phyloP scores from a whole-genome alignment of 2,888 invertebrate genomes.

The Frankliniella fusca region DNA sequence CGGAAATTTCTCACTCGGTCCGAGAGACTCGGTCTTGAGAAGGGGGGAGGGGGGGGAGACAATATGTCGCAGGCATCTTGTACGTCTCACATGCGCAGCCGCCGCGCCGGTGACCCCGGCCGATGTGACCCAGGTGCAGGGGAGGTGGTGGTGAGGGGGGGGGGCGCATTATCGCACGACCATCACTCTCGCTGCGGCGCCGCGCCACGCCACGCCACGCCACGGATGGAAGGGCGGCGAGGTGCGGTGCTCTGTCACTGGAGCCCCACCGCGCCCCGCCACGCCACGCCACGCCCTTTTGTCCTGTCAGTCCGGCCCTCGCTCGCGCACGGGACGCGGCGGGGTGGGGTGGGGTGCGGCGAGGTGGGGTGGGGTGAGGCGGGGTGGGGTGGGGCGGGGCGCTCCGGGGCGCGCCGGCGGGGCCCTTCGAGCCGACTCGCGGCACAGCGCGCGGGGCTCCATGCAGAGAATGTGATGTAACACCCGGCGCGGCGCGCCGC shows the following conservation, averaged over 20 bases:
- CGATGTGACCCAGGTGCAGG: not conserved
- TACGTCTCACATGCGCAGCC: no score
- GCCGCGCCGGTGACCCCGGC: not conserved
- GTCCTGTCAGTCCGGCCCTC: slow-evolving; percentile 10
- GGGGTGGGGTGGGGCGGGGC: not conserved
- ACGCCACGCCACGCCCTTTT: not conserved
- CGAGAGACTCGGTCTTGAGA: no score
- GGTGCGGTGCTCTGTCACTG: not conserved
- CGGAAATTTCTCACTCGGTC: no score
- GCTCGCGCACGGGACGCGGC: not conserved
- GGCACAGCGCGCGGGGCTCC: no score
- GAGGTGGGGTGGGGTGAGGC: not conserved
- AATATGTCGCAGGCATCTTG: no score
- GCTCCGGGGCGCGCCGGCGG: not conserved
- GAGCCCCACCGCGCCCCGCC: not conserved
- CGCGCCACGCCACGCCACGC: no score
- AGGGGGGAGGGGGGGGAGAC: no score
- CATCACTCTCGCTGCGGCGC: not conserved
- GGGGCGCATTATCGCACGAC: not conserved
- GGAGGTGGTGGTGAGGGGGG: not conserved
- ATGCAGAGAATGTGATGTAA: no score
- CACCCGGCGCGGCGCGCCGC: not conserved
- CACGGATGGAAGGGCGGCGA: not conserved
- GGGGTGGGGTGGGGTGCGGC: not conserved
- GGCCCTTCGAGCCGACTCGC: no score